phyloP scores from a whole-genome alignment of 1,140 invertebrate genomes.

The Pseudomyrmex pallidus region DNA sequence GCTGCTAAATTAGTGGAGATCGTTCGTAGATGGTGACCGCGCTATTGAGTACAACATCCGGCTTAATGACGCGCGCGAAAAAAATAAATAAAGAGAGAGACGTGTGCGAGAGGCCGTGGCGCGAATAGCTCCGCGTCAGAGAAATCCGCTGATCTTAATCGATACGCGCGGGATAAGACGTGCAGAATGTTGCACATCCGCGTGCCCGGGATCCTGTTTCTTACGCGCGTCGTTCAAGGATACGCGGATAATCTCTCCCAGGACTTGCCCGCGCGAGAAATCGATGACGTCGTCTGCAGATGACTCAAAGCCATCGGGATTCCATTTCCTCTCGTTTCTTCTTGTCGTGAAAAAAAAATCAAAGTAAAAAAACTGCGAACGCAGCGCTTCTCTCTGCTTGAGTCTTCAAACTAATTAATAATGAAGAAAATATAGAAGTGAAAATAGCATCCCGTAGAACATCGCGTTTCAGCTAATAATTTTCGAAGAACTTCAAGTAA shows the following conservation, averaged over 20 bases:
- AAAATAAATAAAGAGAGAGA: background rate
- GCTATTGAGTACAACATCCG: conserved; percentile 36
- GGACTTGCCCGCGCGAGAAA: conserved; percentile 34
- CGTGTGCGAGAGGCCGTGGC: conserved; percentile 29
- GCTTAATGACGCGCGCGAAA: conserved; percentile 58
- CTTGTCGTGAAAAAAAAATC: background rate
- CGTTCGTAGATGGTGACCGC: conserved; percentile 1
- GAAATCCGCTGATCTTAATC: conserved; percentile 67
- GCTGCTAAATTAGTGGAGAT: conserved; percentile 30
- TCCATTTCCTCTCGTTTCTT: conserved; percentile 14
- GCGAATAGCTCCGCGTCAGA: conserved; percentile 56
- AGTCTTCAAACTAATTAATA: no score
- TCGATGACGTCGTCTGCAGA: conserved; percentile 60
- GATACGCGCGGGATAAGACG: conserved; percentile 45
- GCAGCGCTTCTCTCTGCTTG: no score
- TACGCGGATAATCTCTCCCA: conserved; percentile 46
- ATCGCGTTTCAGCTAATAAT: no score
- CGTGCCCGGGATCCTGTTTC: conserved; percentile 32
- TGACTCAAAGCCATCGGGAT: conserved; percentile 58
- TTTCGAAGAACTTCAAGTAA: no score
- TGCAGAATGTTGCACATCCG: conserved; percentile 44
- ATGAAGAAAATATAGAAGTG: no score
- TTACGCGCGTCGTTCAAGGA: conserved; percentile 42
- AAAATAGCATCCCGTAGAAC: no score
- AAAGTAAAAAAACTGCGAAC: no score